Conservation (phyloP, 2,797 vertebrate genomes). For the Tokudaia muenninki region DNA sequence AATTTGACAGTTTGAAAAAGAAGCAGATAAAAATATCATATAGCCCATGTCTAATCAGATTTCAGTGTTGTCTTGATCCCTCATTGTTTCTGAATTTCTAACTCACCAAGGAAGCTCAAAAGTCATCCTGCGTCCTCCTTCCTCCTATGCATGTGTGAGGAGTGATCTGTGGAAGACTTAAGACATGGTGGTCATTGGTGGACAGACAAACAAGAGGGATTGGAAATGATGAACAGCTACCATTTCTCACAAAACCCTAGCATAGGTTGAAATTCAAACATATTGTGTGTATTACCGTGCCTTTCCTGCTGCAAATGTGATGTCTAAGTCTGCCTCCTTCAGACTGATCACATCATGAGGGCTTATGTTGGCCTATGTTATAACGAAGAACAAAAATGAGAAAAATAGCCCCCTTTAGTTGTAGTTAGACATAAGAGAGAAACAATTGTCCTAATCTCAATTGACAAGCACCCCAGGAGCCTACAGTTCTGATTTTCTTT, state of each 20-base stretch:
- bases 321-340: conserved; percentile 81
- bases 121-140: not conserved
- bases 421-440: not conserved
- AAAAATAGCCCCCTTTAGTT: conserved; percentile 46
- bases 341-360: conserved; percentile 76
- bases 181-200: not conserved
- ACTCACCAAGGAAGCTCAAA: not conserved
- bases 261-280: conserved; percentile 76
- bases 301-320: conserved; percentile 79
- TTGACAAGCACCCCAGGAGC: conserved; percentile 85
- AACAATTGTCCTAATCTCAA: conserved; percentile 86
- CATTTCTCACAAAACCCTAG: not conserved
- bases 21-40: not conserved
- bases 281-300: conserved; percentile 73
- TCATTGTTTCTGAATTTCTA: conserved; percentile 18
- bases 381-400: conserved; percentile 79
- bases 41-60: not conserved
- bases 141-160: not conserved
- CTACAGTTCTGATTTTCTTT: conserved; percentile 89
- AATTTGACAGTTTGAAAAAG: conserved; percentile 2
- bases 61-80: not conserved
- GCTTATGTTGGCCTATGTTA: conserved; percentile 54
- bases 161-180: not conserved
- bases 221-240: not conserved
- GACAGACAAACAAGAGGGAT: not conserved